Evolutionary conservation across 2,113 vertebrate species (phyloP).

Genomic region (Channa argus): DNA sequence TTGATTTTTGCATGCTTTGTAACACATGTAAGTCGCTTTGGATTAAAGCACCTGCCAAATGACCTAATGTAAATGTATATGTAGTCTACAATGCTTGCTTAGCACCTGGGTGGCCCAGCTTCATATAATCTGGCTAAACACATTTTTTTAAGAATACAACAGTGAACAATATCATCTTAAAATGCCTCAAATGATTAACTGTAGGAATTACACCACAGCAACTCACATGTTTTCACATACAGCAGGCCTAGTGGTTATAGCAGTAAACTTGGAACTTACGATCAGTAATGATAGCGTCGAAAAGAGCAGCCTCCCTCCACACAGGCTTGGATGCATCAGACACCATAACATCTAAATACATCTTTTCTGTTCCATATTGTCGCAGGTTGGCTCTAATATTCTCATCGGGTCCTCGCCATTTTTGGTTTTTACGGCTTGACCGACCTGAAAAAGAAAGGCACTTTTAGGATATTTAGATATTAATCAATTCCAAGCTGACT

Average conservation of each 20-base stretch:
- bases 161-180: too few species aligned
- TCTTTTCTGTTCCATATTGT: constrained; percentile 92
- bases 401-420: constrained; percentile 98
- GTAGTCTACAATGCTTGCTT: not conserved
- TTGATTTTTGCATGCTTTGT: too few species aligned
- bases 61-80: too few species aligned
- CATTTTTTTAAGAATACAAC: not conserved
- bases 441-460: constrained; percentile 84
- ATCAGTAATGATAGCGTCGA: constrained; percentile 95
- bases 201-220: not conserved
- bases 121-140: not conserved
- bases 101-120: not conserved
- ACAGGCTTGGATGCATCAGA: constrained; percentile 92
- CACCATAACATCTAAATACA: constrained; percentile 92
- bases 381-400: constrained; percentile 96
- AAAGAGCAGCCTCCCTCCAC: constrained; percentile 89
- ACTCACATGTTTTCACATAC: not conserved
- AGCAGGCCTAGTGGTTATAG: not conserved
- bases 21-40: too few species aligned
- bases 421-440: constrained; percentile 95
- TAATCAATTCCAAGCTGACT: not conserved
- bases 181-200: not conserved
- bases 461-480: not conserved
- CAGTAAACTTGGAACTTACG: constrained; percentile 84
- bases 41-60: too few species aligned